A percentile compares a stretch with the other conserved stretches of the same genome.
phyloP scores from a whole-genome alignment of 2,888 invertebrate genomes.

The Watsonalla cultraria region DNA sequence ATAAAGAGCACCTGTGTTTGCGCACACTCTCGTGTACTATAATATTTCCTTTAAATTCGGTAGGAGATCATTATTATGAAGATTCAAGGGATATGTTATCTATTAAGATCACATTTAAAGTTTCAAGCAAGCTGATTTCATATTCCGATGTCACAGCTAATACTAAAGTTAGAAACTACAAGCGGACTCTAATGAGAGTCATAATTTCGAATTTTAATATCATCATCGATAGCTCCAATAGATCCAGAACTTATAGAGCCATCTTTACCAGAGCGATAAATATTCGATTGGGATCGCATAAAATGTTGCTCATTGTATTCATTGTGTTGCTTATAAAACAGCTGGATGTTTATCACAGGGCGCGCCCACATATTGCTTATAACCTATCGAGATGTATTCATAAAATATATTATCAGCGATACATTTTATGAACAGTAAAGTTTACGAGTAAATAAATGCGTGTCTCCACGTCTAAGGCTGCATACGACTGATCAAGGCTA shows the following conservation, averaged over 20 bases:
- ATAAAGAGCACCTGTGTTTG: no score
- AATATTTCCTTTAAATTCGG: no score
- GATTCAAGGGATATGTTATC: no score
- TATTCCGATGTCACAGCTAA: no score
- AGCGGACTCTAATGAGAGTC: no score
- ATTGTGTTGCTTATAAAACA: conserved; percentile 33
- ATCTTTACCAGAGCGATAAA: conserved; percentile 14
- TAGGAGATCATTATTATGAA: no score
- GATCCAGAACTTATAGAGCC: not conserved
- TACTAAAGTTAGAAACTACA: no score
- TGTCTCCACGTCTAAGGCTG: not conserved
- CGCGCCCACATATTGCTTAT: conserved; percentile 37
- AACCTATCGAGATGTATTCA: conserved; percentile 25
- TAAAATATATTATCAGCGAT: conserved; percentile 26
- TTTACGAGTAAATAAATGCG: conserved; percentile 12
- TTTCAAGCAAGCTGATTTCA: no score
- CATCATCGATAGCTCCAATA: not conserved
- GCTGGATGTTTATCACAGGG: conserved; percentile 40
- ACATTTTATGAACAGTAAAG: conserved; percentile 17
- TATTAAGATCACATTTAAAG: no score
- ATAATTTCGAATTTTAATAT: no score
- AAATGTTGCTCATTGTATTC: conserved; percentile 32
- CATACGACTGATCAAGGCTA: not conserved
- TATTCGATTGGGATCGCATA: conserved; percentile 23
- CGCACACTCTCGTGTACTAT: no score